Conservation (phyloP, 2,888 invertebrate species). For the Leptinotarsa juncta region DNA sequence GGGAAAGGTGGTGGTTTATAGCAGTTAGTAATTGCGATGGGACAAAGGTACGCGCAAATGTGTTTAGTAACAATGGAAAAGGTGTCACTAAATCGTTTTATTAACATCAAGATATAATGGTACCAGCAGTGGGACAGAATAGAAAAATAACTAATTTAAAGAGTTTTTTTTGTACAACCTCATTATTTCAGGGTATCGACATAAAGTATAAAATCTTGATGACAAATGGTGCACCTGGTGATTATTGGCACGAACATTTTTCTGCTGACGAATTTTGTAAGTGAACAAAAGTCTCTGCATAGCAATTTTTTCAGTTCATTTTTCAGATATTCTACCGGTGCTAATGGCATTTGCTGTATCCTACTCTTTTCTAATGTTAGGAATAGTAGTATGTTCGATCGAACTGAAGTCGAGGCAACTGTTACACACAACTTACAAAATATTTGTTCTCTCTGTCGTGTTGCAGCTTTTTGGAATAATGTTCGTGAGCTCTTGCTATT, state of each 20-base stretch:
- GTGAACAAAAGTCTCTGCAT: constrained; percentile 54
- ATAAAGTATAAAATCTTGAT: constrained; percentile 84
- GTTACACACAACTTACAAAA: constrained; percentile 88
- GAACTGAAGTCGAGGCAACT: constrained; percentile 83
- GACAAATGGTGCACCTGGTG: constrained; percentile 86
- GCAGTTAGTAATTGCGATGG: constrained; percentile 85
- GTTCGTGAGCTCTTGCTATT: constrained; percentile 76
- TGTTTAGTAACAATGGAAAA: not conserved
- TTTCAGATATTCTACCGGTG: constrained; percentile 87
- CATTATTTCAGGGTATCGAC: constrained; percentile 75
- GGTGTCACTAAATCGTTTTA: too few relatives aligned
- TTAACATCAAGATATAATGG: too few relatives aligned
- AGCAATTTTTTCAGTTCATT: constrained; percentile 19
- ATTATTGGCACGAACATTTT: constrained; percentile 90
- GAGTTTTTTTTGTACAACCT: not conserved
- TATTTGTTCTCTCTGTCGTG: constrained; percentile 80
- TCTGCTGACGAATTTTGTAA: constrained; percentile 96
- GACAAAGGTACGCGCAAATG: constrained; percentile 67
- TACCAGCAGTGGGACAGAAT: too few relatives aligned
- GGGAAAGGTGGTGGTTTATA: constrained; percentile 96
- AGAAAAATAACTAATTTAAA: too few relatives aligned
- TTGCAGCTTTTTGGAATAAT: constrained; percentile 79
- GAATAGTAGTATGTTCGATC: constrained; percentile 80
- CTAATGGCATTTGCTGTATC: constrained; percentile 80
- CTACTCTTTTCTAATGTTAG: constrained; percentile 78